phyloP scores from a whole-genome alignment of 2,888 invertebrate species.

The Coleophora deauratella region DNA sequence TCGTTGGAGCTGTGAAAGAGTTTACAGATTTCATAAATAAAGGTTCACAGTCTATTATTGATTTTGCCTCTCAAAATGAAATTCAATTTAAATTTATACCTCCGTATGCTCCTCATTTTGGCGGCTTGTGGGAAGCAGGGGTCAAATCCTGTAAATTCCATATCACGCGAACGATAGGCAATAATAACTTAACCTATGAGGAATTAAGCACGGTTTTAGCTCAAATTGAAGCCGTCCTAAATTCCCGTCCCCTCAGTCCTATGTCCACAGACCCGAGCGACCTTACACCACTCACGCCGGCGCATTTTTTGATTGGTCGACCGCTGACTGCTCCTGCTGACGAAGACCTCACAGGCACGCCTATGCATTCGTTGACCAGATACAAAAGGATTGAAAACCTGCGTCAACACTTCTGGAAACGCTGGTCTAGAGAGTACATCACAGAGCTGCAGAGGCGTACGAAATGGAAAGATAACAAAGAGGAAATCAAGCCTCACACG shows the following conservation, averaged over 20 bases:
- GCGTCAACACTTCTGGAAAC: not conserved
- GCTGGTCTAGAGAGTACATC: not conserved
- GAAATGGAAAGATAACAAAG: not conserved
- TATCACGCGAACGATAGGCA: conserved; percentile 2
- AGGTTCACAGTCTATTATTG: conserved; percentile 1
- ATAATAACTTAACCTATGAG: conserved; percentile 2
- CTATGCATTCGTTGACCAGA: not conserved
- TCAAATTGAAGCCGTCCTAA: conserved; percentile 4
- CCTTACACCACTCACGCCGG: not conserved
- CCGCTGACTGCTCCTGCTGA: conserved; percentile 12
- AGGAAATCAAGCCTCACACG: not conserved
- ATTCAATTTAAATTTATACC: conserved; percentile 10
- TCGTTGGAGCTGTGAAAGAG: conserved; percentile 12
- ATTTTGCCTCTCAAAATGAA: conserved; percentile 1
- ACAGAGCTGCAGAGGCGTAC: not conserved
- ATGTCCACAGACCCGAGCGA: not conserved
- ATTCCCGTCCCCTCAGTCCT: too few species aligned
- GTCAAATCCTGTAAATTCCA: conserved; percentile 10
- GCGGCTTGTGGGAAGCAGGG: conserved; percentile 13
- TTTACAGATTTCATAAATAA: not conserved
- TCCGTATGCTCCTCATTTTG: conserved; percentile 14
- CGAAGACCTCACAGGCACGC: conserved; percentile 1
- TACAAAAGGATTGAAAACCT: too few species aligned
- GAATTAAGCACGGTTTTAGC: not conserved
- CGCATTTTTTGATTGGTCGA: not conserved